phyloP scores from a whole-genome alignment of 1,140 invertebrate genomes.

The Zaprionus gabonicus region DNA sequence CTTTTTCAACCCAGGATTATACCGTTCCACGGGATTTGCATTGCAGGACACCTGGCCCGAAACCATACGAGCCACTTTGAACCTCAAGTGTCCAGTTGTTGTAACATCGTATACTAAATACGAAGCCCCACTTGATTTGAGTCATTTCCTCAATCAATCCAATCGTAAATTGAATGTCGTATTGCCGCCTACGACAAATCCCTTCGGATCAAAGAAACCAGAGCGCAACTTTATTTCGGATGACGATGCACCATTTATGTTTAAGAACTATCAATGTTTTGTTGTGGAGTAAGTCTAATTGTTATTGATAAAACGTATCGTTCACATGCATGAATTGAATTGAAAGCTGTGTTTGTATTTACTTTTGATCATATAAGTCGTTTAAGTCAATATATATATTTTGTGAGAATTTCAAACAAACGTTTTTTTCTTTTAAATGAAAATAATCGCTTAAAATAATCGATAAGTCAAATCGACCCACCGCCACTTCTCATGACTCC shows the following conservation, averaged over 20 bases:
- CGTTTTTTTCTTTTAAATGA: conserved; percentile 1
- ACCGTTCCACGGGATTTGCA: conserved; percentile 87
- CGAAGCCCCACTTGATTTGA: conserved; percentile 87
- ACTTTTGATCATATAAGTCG: background rate
- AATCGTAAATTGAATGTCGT: conserved; percentile 85
- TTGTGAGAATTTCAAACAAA: background rate
- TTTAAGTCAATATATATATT: background rate
- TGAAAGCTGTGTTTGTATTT: background rate
- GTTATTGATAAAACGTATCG: background rate
- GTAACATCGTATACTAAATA: conserved; percentile 88
- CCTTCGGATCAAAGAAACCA: conserved; percentile 88
- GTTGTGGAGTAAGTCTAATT: conserved; percentile 73
- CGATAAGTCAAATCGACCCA: conserved; percentile 5
- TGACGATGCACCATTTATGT: conserved; percentile 88
- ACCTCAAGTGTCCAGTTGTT: conserved; percentile 86
- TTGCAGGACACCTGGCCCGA: conserved; percentile 88
- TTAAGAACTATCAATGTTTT: conserved; percentile 89
- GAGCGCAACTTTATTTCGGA: conserved; percentile 91
- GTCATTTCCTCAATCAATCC: conserved; percentile 84
- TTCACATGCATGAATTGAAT: background rate
- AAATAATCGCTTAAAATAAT: background rate
- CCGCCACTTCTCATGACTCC: conserved; percentile 8
- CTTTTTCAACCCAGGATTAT: conserved; percentile 89
- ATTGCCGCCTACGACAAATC: conserved; percentile 86
- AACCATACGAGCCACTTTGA: conserved; percentile 86